Evolutionary conservation across 2,113 vertebrate genomes (phyloP).

Genomic region (Trochalopteron elliotii): DNA sequence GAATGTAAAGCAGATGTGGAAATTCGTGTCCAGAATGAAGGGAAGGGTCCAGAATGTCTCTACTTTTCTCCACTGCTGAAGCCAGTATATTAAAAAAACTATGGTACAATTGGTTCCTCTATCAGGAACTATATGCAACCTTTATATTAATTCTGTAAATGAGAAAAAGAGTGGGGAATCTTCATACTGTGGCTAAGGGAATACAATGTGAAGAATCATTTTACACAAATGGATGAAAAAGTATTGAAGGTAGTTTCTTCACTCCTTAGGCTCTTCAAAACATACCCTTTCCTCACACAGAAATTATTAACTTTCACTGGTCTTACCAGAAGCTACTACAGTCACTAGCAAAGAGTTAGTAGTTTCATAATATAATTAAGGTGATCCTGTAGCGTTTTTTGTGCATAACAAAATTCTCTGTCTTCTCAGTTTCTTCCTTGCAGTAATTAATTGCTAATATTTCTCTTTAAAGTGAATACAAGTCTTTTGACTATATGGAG

Average conservation of each 20-base stretch:
- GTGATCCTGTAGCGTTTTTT: background rate
- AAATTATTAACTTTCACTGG: background rate
- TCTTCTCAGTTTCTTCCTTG: background rate
- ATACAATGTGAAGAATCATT: background rate
- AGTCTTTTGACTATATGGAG: background rate
- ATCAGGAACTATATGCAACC: background rate
- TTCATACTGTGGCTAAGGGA: background rate
- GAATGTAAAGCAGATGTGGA: constrained; percentile 32
- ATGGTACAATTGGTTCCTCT: background rate
- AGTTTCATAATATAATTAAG: background rate
- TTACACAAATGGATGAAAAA: background rate
- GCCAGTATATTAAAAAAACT: background rate
- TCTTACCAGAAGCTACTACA: background rate
- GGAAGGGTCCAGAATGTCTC: background rate
- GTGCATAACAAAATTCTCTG: background rate
- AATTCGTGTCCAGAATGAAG: background rate
- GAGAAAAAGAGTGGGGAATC: background rate
- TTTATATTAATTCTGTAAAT: background rate
- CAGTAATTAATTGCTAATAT: background rate
- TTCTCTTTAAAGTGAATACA: background rate
- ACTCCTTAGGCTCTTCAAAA: background rate
- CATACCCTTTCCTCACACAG: background rate
- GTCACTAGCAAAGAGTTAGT: background rate
- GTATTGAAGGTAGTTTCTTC: background rate
- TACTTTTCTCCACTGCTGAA: background rate